A percentile compares a stretch with the other conserved stretches of the same genome.
Conservation (phyloP, 2,113 vertebrate genomes). For the Mesembrinibis cayennensis region DNA sequence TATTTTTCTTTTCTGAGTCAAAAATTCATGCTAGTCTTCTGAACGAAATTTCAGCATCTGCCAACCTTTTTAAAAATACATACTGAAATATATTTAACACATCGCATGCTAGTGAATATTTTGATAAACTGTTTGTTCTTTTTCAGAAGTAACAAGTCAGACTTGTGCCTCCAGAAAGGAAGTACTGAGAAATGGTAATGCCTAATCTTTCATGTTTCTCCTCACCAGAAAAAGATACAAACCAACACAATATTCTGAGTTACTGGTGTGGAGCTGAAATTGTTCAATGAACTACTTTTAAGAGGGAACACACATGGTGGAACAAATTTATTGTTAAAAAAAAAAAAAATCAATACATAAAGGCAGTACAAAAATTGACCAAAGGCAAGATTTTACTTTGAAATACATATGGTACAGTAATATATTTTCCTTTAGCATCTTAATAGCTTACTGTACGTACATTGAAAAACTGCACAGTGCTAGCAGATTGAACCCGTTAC, state of each 20-base stretch:
- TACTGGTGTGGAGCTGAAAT: not conserved
- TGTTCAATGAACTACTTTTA: not conserved
- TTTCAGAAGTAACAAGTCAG: not conserved
- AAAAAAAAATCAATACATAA: not conserved
- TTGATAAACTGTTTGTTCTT: not conserved
- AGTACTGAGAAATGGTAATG: not conserved
- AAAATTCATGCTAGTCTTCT: not conserved
- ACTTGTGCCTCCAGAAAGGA: not conserved
- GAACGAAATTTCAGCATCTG: not conserved
- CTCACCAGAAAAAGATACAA: not conserved
- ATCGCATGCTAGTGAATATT: not conserved
- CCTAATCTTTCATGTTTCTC: not conserved
- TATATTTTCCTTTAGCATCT: not conserved
- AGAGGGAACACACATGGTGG: not conserved
- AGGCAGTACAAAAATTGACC: not conserved
- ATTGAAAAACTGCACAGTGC: not conserved
- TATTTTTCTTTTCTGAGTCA: conserved; percentile 9
- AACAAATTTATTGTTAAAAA: not conserved
- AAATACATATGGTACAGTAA: not conserved
- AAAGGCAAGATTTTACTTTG: not conserved
- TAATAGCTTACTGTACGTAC: not conserved
- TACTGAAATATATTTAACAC: not conserved
- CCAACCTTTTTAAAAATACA: not conserved
- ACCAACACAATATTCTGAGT: not conserved
- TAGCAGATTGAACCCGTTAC: not conserved